A percentile compares a stretch with the other conserved stretches of the same genome.
phyloP scores from a whole-genome alignment of 2,888 invertebrate species.

The Amblyteles armatorius region DNA sequence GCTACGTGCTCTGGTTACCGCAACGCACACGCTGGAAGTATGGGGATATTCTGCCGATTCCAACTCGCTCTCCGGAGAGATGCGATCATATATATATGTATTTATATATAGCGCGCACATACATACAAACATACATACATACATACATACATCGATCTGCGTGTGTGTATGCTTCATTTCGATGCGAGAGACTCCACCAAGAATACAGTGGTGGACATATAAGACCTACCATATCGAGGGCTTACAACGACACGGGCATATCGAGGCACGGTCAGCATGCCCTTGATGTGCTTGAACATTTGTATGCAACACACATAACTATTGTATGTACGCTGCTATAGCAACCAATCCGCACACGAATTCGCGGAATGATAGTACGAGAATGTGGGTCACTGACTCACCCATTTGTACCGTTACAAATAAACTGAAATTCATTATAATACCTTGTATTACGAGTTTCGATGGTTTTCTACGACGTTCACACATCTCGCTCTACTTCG shows the following conservation, averaged over 20 bases:
- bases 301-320: conserved; percentile 36
- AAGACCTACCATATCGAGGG: not conserved
- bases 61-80: conserved; percentile 49
- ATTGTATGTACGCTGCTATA: conserved; percentile 18
- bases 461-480: not conserved
- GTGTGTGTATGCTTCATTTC: conserved; percentile 9
- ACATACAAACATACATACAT: conserved; percentile 4
- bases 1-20: conserved; percentile 77
- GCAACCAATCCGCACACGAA: conserved; percentile 18
- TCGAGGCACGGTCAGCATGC: not conserved
- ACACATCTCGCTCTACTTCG: not conserved
- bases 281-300: not conserved
- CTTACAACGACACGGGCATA: not conserved
- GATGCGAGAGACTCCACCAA: conserved; percentile 10
- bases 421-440: too few species aligned
- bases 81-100: conserved; percentile 23
- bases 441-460: too few species aligned
- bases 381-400: not conserved
- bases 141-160: not conserved
- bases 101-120: not conserved
- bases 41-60: conserved; percentile 50
- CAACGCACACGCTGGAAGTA: conserved; percentile 74
- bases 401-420: too few species aligned
- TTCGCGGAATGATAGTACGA: not conserved
- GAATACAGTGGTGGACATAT: conserved; percentile 21